These are phyloP conservation scores for Seriola dumerili DNA, from an alignment of 2,113 vertebrate genomes.

Conservation along the genomic window DNA sequence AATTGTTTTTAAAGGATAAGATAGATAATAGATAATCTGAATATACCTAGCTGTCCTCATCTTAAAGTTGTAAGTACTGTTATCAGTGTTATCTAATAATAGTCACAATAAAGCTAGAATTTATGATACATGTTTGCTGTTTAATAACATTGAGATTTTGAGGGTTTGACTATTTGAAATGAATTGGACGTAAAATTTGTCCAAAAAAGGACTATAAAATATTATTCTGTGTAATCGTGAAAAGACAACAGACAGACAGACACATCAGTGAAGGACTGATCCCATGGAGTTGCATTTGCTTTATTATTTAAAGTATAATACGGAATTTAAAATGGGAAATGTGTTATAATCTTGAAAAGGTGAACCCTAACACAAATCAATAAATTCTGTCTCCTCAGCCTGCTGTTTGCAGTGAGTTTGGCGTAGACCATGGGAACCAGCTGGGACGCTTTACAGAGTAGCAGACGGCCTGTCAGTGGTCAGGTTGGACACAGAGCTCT, in stretches of 20 bases:
- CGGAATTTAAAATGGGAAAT: background rate
- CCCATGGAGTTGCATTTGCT: background rate
- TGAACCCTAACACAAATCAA: conserved; percentile 20
- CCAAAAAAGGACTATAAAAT: background rate
- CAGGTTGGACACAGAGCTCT: conserved; percentile 31
- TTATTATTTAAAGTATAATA: background rate
- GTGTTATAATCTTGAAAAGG: conserved; percentile 7
- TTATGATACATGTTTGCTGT: background rate
- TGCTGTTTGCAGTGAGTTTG: conserved; percentile 82
- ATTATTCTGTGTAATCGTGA: background rate
- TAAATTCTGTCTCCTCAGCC: conserved; percentile 67
- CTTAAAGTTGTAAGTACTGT: no score
- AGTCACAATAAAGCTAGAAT: background rate
- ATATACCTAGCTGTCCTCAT: no score
- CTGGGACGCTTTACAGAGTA: background rate
- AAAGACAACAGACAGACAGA: background rate
- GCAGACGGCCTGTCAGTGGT: conserved; percentile 25
- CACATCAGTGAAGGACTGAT: background rate
- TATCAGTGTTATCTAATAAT: background rate
- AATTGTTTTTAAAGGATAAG: no score
- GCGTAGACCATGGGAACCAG: conserved; percentile 25
- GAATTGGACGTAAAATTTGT: background rate
- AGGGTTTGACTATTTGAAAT: background rate
- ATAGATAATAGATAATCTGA: no score
- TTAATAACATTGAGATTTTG: background rate